phyloP scores from a whole-genome alignment of 2,888 invertebrate genomes.

The Boloria euphrosyne region DNA sequence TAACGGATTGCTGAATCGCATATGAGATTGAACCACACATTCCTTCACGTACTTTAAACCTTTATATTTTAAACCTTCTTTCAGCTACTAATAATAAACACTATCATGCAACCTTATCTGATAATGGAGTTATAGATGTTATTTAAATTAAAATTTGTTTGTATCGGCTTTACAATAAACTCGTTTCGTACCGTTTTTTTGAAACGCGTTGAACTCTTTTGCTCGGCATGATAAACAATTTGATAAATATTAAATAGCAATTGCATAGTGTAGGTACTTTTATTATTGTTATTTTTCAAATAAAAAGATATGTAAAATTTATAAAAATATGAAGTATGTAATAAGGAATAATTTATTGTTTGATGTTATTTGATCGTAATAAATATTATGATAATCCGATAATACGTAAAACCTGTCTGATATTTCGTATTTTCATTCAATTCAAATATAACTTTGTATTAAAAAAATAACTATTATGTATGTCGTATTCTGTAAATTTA shows the following conservation, averaged over 20 bases:
- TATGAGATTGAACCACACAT: conserved; percentile 6
- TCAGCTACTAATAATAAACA: conserved; percentile 6
- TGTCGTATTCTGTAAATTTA: no score
- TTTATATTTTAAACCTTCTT: neutral
- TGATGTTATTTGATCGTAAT: no score
- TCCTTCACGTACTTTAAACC: conserved; percentile 18
- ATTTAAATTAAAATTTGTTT: conserved; percentile 1
- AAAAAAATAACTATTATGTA: no score
- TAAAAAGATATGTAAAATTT: neutral
- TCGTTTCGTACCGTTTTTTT: neutral
- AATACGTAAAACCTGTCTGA: no score
- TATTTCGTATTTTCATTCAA: no score
- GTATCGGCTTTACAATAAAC: neutral
- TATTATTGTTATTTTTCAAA: neutral
- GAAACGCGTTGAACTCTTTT: conserved; percentile 16
- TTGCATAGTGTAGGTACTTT: neutral
- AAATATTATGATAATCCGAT: no score
- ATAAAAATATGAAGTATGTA: neutral
- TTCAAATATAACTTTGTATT: no score
- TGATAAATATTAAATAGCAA: no score
- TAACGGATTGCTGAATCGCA: conserved; percentile 7
- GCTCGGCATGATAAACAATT: neutral
- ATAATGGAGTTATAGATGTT: neutral
- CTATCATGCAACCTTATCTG: neutral
- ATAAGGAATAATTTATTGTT: no score